Conservation (phyloP, 2,797 vertebrate species). For the Chloroceryle inda region DNA sequence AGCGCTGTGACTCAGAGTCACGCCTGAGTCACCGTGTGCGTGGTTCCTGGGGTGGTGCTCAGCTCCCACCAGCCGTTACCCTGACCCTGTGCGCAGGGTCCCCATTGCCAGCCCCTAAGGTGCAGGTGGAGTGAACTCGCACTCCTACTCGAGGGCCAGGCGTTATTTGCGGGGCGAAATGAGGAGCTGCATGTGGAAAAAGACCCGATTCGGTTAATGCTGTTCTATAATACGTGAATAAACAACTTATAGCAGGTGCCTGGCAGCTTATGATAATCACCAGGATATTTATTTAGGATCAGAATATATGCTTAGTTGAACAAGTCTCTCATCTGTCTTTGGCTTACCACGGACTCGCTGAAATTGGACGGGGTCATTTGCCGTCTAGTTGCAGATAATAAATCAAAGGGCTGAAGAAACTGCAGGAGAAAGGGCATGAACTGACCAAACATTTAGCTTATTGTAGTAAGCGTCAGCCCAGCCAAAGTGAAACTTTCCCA, state of each 20-base stretch:
- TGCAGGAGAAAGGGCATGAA: constrained; percentile 58
- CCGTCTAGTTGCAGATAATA: constrained; percentile 50
- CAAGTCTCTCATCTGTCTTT: background rate
- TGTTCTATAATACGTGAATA: background rate
- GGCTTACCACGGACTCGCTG: background rate
- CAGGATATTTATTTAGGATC: constrained; percentile 9
- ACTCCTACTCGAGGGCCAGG: background rate
- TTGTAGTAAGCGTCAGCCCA: background rate
- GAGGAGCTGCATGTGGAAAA: background rate
- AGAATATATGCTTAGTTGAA: background rate
- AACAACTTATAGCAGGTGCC: constrained; percentile 45
- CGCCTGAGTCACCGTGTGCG: background rate
- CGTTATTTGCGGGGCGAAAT: accelerated
- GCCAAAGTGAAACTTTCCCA: constrained; percentile 34
- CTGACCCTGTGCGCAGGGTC: background rate
- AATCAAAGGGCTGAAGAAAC: constrained; percentile 62
- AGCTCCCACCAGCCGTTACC: background rate
- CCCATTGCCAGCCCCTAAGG: accelerated
- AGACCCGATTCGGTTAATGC: background rate
- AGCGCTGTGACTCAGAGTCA: constrained; percentile 35
- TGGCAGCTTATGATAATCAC: background rate
- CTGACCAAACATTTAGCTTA: constrained; percentile 47
- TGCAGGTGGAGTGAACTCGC: background rate
- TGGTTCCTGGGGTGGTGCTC: constrained; percentile 4
- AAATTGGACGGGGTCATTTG: constrained; percentile 17